phyloP scores from a whole-genome alignment of 2,797 vertebrate species.

The Natrix natrix region DNA sequence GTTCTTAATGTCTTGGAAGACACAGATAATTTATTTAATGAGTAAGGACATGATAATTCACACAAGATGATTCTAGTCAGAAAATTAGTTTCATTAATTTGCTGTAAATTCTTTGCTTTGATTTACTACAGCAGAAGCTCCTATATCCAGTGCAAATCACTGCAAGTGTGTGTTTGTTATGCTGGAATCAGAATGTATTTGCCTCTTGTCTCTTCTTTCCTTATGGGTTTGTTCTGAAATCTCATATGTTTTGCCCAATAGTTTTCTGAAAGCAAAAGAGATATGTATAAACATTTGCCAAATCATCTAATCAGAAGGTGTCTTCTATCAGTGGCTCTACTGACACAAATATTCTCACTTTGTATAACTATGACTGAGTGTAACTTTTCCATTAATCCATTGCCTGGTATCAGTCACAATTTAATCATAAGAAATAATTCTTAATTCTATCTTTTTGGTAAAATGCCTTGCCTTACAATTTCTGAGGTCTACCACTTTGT shows the following conservation, averaged over 20 bases:
- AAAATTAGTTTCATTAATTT: slow-evolving; percentile 79
- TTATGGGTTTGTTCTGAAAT: neutral
- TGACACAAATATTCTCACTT: neutral
- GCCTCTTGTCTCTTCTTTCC: neutral
- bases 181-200: neutral
- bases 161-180: neutral
- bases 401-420: neutral
- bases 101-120: slow-evolving; percentile 64
- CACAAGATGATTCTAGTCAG: slow-evolving; percentile 72
- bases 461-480: neutral
- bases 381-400: neutral
- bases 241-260: too few relatives aligned
- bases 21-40: slow-evolving; percentile 78
- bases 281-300: neutral
- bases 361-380: neutral
- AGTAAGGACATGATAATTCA: slow-evolving; percentile 73
- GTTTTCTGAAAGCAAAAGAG: neutral
- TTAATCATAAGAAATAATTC: neutral
- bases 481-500: neutral
- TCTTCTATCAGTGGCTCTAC: neutral
- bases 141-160: slow-evolving; percentile 50
- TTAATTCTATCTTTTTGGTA: neutral
- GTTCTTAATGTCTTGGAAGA: slow-evolving; percentile 74
- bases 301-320: neutral
- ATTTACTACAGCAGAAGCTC: slow-evolving; percentile 62